Evolutionary conservation across 1,140 invertebrate species (phyloP).

Genomic region (Pomacea maculata): DNA sequence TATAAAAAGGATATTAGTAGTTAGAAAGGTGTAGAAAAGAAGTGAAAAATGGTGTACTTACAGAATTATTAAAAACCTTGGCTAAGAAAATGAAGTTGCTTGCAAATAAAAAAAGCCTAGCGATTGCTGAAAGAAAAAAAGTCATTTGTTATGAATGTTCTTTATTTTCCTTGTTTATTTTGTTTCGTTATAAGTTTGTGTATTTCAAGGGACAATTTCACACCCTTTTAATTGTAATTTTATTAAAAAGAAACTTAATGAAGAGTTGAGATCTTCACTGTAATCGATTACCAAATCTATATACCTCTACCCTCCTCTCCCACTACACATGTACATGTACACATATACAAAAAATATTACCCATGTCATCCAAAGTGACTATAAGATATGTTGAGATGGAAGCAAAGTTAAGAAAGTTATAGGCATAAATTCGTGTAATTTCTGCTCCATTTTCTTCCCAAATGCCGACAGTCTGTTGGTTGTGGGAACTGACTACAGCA

Average conservation of each 20-base stretch:
- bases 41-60: not conserved
- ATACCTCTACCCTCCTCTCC: too few relatives aligned
- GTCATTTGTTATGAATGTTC: not conserved
- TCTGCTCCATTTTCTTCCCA: constrained; percentile 59
- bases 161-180: not conserved
- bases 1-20: too few relatives aligned
- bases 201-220: not conserved
- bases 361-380: constrained; percentile 58
- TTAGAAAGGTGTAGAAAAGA: not conserved
- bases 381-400: constrained; percentile 35
- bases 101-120: constrained; percentile 52
- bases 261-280: too few relatives aligned
- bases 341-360: constrained; percentile 27
- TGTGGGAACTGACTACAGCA: constrained; percentile 44
- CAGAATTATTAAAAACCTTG: constrained; percentile 50
- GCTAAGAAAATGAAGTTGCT: constrained; percentile 49
- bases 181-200: not conserved
- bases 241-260: too few relatives aligned
- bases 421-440: constrained; percentile 38
- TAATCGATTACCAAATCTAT: too few relatives aligned
- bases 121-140: constrained; percentile 46
- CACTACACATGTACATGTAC: too few relatives aligned
- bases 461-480: constrained; percentile 32
- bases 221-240: too few relatives aligned
- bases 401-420: constrained; percentile 16